phyloP scores from a whole-genome alignment of 2,888 invertebrate species.

The Drosophila formosana region DNA sequence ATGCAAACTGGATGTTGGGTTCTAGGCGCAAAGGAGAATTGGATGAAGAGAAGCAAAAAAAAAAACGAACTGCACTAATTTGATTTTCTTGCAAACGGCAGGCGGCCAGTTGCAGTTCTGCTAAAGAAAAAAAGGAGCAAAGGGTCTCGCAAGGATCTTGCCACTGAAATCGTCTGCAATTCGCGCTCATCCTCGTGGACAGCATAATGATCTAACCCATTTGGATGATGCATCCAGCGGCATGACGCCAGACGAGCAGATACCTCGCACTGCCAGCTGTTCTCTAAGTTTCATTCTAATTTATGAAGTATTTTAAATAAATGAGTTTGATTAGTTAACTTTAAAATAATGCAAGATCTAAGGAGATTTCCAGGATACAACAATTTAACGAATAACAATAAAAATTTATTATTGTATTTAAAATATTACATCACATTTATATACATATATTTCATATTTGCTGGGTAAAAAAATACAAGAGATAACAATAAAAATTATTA shows the following conservation, averaged over 20 bases:
- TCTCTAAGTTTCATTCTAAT: no score
- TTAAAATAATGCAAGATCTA: no score
- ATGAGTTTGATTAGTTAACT: no score
- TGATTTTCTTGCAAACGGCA: conserved; percentile 40
- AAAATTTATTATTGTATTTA: not conserved
- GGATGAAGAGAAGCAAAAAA: conserved; percentile 19
- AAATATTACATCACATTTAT: not conserved
- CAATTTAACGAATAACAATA: no score
- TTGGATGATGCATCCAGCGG: not conserved
- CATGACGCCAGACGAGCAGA: not conserved
- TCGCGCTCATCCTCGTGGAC: not conserved
- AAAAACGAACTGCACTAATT: conserved; percentile 76
- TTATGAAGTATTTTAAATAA: no score
- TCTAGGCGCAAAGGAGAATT: conserved; percentile 6
- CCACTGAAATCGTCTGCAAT: not conserved
- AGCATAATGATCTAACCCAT: not conserved
- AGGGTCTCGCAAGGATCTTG: not conserved
- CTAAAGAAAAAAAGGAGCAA: conserved; percentile 27
- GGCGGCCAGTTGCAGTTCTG: conserved; percentile 48
- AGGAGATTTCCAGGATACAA: no score
- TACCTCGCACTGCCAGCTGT: not conserved
- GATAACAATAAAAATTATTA: no score
- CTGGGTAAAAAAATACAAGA: no score
- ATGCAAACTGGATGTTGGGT: conserved; percentile 44
- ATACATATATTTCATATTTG: no score